phyloP scores from a whole-genome alignment of 2,797 vertebrate species.

The Sebastes minor region DNA sequence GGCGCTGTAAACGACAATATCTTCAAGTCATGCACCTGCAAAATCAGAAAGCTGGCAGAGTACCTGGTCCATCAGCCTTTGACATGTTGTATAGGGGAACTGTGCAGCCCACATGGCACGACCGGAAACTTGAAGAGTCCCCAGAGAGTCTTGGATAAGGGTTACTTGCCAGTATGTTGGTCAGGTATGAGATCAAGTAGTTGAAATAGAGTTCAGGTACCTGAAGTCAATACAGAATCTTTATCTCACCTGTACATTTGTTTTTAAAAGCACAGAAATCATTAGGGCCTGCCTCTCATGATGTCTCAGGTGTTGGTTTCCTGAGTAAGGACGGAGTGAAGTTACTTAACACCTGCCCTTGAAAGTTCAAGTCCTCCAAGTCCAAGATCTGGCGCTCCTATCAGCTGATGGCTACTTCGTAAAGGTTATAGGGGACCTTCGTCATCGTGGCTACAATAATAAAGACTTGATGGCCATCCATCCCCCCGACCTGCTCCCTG shows the following conservation, averaged over 20 bases:
- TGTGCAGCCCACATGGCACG: not conserved
- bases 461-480: not conserved
- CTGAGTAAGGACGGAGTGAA: not conserved
- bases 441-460: not conserved
- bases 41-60: not conserved
- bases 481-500: not conserved
- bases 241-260: not conserved
- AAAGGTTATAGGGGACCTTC: not conserved
- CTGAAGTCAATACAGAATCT: not conserved
- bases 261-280: not conserved
- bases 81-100: not conserved
- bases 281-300: not conserved
- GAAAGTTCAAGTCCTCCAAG: not conserved
- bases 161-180: not conserved
- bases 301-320: not conserved
- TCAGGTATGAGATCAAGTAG: not conserved
- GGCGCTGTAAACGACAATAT: not conserved
- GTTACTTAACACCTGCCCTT: not conserved
- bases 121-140: not conserved
- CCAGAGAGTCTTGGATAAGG: not conserved
- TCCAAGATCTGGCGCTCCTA: not conserved
- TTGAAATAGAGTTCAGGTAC: not conserved
- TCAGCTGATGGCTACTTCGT: not conserved
- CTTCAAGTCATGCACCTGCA: not conserved
- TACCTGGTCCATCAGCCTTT: not conserved